Conservation (phyloP, 1,140 invertebrate species). For the Zaprionus camerounensis region DNA sequence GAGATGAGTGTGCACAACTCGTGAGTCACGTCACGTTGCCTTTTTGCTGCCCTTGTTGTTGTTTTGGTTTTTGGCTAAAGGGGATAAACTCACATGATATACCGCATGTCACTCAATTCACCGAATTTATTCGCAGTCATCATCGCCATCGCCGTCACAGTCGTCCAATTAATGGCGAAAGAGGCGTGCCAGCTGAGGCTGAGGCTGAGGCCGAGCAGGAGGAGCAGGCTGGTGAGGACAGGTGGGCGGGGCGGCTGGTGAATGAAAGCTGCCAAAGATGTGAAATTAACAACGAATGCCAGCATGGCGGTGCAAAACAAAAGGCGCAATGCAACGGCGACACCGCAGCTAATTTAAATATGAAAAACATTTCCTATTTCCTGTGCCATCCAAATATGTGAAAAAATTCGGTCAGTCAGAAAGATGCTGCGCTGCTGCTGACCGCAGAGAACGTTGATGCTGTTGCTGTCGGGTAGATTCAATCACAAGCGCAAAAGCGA, state of each 20-base stretch:
- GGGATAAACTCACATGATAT: slow-evolving; percentile 43
- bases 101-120: slow-evolving; percentile 40
- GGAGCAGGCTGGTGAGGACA: background rate
- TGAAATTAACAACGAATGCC: slow-evolving; percentile 21
- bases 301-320: slow-evolving; percentile 13
- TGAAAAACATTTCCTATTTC: slow-evolving; percentile 82
- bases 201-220: background rate
- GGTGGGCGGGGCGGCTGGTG: slow-evolving; percentile 2
- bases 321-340: slow-evolving; percentile 16
- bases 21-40: slow-evolving; percentile 39
- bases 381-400: slow-evolving; percentile 43
- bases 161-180: slow-evolving; percentile 32
- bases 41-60: background rate
- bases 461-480: slow-evolving; percentile 31
- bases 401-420: slow-evolving; percentile 37
- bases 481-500: slow-evolving; percentile 36
- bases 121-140: slow-evolving; percentile 35
- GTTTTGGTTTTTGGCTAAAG: background rate
- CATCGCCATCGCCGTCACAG: slow-evolving; percentile 24
- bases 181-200: background rate
- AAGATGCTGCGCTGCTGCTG: background rate
- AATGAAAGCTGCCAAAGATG: slow-evolving; percentile 46
- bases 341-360: slow-evolving; percentile 72
- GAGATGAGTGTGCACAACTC: slow-evolving; percentile 14
- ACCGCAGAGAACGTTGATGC: background rate